phyloP scores from a whole-genome alignment of 2,888 invertebrate species.

The Campoplex nolae region DNA sequence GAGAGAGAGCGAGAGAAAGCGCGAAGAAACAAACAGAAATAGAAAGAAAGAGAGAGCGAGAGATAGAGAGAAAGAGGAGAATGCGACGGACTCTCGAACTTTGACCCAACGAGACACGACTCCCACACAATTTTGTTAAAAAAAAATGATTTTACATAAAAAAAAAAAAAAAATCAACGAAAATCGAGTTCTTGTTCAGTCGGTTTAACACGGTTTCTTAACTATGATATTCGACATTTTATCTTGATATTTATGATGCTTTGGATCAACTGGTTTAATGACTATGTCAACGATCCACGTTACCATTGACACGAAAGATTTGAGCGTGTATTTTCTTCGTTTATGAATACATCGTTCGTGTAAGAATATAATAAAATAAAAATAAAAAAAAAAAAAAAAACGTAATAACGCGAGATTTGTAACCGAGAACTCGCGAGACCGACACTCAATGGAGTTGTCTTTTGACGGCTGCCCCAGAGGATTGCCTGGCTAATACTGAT shows the following conservation, averaged over 20 bases:
- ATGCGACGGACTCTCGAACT: conserved; percentile 65
- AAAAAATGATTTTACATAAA: not conserved
- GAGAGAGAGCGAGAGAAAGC: not conserved
- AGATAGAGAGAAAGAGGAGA: not conserved
- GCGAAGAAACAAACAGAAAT: not conserved
- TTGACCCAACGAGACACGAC: conserved; percentile 53
- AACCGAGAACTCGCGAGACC: conserved; percentile 48
- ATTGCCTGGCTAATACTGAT: conserved; percentile 82
- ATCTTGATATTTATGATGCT: not conserved
- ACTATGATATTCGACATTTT: not conserved
- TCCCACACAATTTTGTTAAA: conserved; percentile 22
- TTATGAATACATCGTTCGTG: conserved; percentile 1
- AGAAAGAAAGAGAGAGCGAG: conserved; percentile 2
- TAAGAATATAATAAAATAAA: not conserved
- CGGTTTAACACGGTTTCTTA: not conserved
- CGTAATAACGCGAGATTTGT: conserved; percentile 31
- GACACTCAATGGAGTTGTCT: conserved; percentile 35
- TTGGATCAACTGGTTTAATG: not conserved
- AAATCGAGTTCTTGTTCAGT: not conserved
- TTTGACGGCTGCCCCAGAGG: conserved; percentile 74
- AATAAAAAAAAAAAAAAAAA: not conserved
- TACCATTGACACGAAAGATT: conserved; percentile 14
- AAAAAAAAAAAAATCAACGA: not conserved
- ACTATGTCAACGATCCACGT: not conserved
- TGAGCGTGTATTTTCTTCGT: not conserved